A percentile compares a stretch with the other conserved stretches of the same genome.
phyloP scores from a whole-genome alignment of 2,113 vertebrate species.

The Lanius collurio region DNA sequence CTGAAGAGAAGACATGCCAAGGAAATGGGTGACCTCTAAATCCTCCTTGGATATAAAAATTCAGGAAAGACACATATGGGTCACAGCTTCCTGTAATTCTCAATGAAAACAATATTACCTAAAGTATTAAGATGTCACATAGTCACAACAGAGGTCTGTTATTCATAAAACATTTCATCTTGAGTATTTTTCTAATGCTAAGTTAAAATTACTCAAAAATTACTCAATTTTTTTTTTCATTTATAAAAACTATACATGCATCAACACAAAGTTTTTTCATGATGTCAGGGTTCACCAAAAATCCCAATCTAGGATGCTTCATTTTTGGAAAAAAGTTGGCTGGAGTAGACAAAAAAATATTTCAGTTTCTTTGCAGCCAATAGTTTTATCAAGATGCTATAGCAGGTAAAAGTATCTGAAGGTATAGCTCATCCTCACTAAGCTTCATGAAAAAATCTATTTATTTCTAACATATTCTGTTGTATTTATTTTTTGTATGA shows the following conservation, averaged over 20 bases:
- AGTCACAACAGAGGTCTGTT: background rate
- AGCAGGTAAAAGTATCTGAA: background rate
- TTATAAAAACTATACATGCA: background rate
- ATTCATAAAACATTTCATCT: background rate
- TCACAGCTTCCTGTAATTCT: background rate
- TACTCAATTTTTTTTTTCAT: background rate
- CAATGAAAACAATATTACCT: conserved; percentile 33
- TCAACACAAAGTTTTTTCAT: background rate
- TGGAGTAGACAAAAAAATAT: background rate
- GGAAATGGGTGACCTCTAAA: conserved; percentile 11
- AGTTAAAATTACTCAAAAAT: background rate
- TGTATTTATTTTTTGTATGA: background rate
- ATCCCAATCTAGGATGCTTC: background rate
- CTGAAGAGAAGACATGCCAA: background rate
- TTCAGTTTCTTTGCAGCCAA: background rate
- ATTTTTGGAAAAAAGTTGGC: background rate
- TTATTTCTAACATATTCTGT: background rate
- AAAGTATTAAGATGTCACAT: background rate
- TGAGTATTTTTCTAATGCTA: background rate
- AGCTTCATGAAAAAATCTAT: background rate
- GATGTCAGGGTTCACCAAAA: background rate
- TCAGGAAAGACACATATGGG: background rate
- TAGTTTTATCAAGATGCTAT: background rate
- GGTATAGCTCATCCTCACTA: background rate
- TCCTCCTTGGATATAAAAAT: background rate